Evolutionary conservation across 1,140 invertebrate genomes (phyloP).

Genomic region (Drosophila varians): DNA sequence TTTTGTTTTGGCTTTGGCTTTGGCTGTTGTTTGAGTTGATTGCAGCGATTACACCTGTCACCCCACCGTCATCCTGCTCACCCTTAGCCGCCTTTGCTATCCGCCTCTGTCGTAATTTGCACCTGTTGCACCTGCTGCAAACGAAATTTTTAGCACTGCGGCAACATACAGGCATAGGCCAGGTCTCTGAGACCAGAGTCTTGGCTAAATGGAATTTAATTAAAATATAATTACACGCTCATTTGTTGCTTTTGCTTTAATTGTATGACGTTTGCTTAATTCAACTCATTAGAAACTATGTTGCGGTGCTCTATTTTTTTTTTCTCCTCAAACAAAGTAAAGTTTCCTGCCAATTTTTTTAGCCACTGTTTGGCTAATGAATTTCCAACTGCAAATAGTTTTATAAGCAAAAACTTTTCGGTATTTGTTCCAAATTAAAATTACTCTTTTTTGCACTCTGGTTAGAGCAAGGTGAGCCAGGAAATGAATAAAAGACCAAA

Average conservation of each 20-base stretch:
- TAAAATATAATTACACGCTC: constrained; percentile 79
- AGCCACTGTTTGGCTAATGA: constrained; percentile 15
- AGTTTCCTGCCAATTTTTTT: constrained; percentile 16
- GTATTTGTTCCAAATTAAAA: constrained; percentile 66
- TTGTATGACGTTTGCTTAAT: constrained; percentile 78
- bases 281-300: constrained; percentile 76
- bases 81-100: constrained; percentile 5
- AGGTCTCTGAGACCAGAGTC: constrained; percentile 29
- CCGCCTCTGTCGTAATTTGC: constrained; percentile 59
- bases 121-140: constrained; percentile 68
- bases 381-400: constrained; percentile 16
- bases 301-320: constrained; percentile 13
- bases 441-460: constrained; percentile 21
- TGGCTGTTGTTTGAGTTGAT: constrained; percentile 48
- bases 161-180: constrained; percentile 51
- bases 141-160: constrained; percentile 31
- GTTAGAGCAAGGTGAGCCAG: constrained; percentile 30
- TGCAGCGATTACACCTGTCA: constrained; percentile 62
- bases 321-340: constrained; percentile 13
- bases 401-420: constrained; percentile 19
- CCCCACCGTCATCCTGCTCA: constrained; percentile 14
- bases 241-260: constrained; percentile 76
- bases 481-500: constrained; percentile 60
- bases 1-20: constrained; percentile 41
- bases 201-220: constrained; percentile 78